Percentiles rank a stretch among this genome's conserved stretches.
phyloP scores from a whole-genome alignment of 2,888 invertebrate genomes.

The Odontocerum albicorne region DNA sequence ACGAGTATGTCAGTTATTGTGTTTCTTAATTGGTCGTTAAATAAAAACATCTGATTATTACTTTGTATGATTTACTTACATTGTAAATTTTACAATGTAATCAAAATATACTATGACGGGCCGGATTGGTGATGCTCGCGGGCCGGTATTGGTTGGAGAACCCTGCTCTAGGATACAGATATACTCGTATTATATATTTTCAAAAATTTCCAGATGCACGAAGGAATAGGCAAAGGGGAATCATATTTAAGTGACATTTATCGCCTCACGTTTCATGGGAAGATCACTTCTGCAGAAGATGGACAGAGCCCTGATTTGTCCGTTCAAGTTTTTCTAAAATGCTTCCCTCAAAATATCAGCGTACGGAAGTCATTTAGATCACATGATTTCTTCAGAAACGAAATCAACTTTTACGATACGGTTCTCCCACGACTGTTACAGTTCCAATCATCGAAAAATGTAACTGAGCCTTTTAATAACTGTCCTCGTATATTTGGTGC shows the following conservation, averaged over 20 bases:
- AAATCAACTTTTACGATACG: slow-evolving; percentile 65
- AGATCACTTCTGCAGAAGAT: slow-evolving; percentile 7
- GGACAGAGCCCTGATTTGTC: slow-evolving; percentile 43
- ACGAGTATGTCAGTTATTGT: too few relatives aligned
- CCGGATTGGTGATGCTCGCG: too few relatives aligned
- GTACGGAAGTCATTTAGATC: slow-evolving; percentile 66
- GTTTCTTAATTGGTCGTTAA: too few relatives aligned
- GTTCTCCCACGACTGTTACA: slow-evolving; percentile 52
- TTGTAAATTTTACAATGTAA: too few relatives aligned
- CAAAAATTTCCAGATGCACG: slow-evolving; percentile 54
- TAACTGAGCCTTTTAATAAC: slow-evolving; percentile 54
- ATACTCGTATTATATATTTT: too few relatives aligned
- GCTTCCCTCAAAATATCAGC: slow-evolving; percentile 64
- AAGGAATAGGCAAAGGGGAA: slow-evolving; percentile 64
- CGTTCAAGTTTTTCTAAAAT: slow-evolving; percentile 64
- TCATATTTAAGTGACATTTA: slow-evolving; percentile 68
- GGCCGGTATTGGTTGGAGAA: too few relatives aligned
- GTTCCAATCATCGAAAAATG: slow-evolving; percentile 47
- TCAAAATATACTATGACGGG: too few relatives aligned
- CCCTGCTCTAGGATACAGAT: too few relatives aligned
- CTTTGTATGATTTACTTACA: too few relatives aligned
- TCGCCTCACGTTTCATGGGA: slow-evolving; percentile 59
- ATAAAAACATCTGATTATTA: too few relatives aligned
- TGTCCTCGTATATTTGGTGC: slow-evolving; percentile 52
- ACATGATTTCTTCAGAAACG: slow-evolving; percentile 69